Evolutionary conservation across 2,797 vertebrate species (phyloP), one percentile per base, ranked within the genome.

Genomic region (Chrosomus eos): DNA sequence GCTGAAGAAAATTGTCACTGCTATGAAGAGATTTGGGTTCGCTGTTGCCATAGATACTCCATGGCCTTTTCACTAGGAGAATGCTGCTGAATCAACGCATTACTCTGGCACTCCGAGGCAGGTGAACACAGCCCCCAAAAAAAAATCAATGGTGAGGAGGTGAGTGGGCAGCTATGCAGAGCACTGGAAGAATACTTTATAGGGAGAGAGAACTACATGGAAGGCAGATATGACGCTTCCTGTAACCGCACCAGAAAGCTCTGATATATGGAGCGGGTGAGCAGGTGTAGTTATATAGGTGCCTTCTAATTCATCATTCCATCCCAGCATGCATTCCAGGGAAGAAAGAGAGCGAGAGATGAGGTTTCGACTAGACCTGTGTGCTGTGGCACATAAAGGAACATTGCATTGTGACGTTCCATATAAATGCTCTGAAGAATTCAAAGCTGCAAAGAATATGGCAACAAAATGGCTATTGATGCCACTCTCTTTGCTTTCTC

Each of bases 11-110:
- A 87, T 80, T 85, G 87, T 90, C 80, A 86, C 71, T 88, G 81
- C 79, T 88, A 80, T 84, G 79, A 89, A 67, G 82, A 88, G 73
- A 80, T 77, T 87, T 77, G 80, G 76, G 77, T 86, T 85, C 26
- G 51, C 86, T 48, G 86, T 92, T 90, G 86, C 91, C 85, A 90
- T 88, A 85, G 89, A 90, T 89, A 92, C 81, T 40, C 31, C 38
- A 70, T 85, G 80, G 81, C 77, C 88, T 83, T 80, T 90, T 82
- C 80, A 70, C 64, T 76, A 66, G 62, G 72, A 87, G 85, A 90
- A 82, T 55, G 80, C 79, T 43, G 70, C 75, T 80, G 88, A 85
- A 88, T 88, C 79, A 48, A 86, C 71, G 55, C 68, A 86, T 88
- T 86, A 81, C 55, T 75, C 80, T n/a, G 78, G 85, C 83, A 71